Percentiles rank a stretch among this genome's conserved stretches.
These are phyloP conservation scores for Odontocolon sp. DNA, from an alignment of 2,888 invertebrate species.

Conservation along the genomic window DNA sequence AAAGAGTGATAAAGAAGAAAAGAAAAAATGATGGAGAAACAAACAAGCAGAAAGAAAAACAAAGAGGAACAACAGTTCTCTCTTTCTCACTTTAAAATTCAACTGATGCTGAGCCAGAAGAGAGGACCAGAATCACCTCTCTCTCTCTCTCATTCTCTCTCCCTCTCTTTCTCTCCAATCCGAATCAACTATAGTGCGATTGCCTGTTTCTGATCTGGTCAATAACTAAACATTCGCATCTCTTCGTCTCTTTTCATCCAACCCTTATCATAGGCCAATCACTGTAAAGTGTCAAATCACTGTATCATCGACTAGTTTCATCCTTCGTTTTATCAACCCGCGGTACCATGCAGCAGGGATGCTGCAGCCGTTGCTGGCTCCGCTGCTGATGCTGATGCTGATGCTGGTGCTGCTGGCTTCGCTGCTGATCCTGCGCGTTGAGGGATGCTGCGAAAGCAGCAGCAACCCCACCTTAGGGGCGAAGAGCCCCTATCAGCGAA, in stretches of 20 bases:
- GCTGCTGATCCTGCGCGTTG: constrained; percentile 76
- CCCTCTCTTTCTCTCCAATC: no score
- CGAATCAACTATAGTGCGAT: no score
- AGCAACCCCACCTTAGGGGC: constrained; percentile 58
- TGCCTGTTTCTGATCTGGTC: no score
- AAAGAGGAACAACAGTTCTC: neutral
- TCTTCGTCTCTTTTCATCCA: no score
- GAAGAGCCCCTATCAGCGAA: constrained; percentile 61
- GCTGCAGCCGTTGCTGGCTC: constrained; percentile 39
- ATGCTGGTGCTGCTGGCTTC: constrained; percentile 47
- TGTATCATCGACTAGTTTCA: neutral
- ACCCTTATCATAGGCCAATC: no score
- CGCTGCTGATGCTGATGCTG: constrained; percentile 55
- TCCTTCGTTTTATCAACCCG: neutral
- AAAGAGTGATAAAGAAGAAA: neutral
- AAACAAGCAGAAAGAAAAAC: neutral
- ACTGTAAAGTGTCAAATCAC: no score
- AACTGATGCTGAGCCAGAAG: no score
- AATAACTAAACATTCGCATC: no score
- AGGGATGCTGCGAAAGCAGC: constrained; percentile 74
- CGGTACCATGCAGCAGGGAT: neutral
- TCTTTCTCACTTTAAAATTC: no score
- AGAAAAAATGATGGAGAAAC: neutral
- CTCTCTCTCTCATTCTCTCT: no score
- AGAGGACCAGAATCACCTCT: no score